Evolutionary conservation across 2,888 invertebrate genomes (phyloP).

Genomic region (Habroteleia sp.): DNA sequence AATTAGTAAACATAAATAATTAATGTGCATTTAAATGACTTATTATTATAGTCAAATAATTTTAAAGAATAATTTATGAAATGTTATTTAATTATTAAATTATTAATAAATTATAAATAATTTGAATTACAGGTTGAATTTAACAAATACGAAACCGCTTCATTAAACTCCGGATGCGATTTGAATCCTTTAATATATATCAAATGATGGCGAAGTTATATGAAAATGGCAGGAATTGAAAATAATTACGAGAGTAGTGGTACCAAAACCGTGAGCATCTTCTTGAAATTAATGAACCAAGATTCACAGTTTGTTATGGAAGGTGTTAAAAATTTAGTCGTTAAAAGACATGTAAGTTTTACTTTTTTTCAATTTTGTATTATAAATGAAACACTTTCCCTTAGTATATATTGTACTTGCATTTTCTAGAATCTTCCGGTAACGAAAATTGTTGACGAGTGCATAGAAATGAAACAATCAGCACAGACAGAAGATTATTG

Average conservation of each 20-base stretch:
- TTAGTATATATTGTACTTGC: neutral
- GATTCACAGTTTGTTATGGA: conserved; percentile 99
- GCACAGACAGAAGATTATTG: conserved; percentile 92
- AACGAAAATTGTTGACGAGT: conserved; percentile 94
- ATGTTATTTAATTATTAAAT: neutral
- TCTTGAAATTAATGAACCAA: conserved; percentile 97
- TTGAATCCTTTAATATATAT: conserved; percentile 92
- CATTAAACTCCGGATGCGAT: conserved; percentile 92
- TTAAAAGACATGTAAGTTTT: conserved; percentile 94
- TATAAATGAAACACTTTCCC: neutral
- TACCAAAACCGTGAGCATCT: conserved; percentile 98
- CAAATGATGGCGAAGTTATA: conserved; percentile 94
- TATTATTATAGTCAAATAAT: too few species aligned
- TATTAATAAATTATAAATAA: neutral
- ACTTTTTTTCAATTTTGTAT: conserved; percentile 5
- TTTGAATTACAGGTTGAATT: conserved; percentile 84
- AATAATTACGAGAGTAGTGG: conserved; percentile 96
- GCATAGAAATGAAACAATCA: conserved; percentile 90
- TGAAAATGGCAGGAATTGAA: conserved; percentile 87
- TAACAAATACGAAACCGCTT: conserved; percentile 90
- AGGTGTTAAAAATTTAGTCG: conserved; percentile 98
- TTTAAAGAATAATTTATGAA: too few species aligned
- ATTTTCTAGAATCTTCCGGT: conserved; percentile 91
- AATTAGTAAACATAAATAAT: too few species aligned
- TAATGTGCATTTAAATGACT: too few species aligned